phyloP scores from a whole-genome alignment of 2,113 vertebrate species.

The Protobothrops flavoviridis region DNA sequence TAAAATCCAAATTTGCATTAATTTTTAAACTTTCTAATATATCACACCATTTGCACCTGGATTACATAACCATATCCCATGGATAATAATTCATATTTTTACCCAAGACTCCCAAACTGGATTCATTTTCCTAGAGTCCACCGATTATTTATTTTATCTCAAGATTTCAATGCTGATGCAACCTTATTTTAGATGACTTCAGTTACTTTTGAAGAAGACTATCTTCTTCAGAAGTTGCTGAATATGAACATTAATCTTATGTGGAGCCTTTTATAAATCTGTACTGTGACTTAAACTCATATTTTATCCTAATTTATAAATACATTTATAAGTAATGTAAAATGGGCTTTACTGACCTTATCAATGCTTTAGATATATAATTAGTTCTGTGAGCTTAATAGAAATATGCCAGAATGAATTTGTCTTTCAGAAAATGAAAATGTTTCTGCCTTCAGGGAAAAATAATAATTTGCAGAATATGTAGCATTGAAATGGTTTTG shows the following conservation, averaged over 20 bases:
- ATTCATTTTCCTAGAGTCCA: not conserved
- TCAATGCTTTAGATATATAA: not conserved
- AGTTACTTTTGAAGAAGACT: not conserved
- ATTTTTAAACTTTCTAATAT: not conserved
- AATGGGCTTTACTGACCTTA: not conserved
- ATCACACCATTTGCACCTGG: not conserved
- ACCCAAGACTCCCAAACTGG: not conserved
- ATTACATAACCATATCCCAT: not conserved
- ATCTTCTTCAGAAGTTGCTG: not conserved
- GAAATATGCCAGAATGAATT: not conserved
- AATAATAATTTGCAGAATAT: not conserved
- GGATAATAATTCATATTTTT: not conserved
- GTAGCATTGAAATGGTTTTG: not conserved
- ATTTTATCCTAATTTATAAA: constrained; percentile 2
- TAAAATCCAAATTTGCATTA: not conserved
- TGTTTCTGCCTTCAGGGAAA: not conserved
- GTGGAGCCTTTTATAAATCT: not conserved
- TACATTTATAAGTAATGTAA: not conserved
- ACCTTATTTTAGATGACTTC: not conserved
- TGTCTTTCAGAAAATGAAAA: not conserved
- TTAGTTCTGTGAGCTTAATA: not conserved
- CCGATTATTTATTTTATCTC: not conserved
- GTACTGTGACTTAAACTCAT: not conserved
- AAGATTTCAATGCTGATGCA: not conserved
- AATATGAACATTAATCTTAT: not conserved